A percentile compares a stretch with the other conserved stretches of the same genome.
Conservation (phyloP, 2,113 vertebrate species). For the Crotalus horridus region DNA sequence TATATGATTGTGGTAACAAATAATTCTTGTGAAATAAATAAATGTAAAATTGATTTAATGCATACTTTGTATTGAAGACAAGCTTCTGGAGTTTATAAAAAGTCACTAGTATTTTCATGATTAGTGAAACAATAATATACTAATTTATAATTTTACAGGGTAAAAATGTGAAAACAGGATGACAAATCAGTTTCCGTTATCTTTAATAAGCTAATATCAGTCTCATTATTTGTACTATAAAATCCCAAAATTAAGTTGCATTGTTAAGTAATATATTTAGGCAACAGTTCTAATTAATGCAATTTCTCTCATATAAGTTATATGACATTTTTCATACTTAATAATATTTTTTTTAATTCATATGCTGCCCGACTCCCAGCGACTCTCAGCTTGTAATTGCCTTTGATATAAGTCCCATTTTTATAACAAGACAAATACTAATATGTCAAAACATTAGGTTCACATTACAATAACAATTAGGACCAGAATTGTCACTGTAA, state of each 20-base stretch:
- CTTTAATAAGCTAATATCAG: not conserved
- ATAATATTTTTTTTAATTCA: not conserved
- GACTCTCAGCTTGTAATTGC: not conserved
- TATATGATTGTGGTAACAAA: not conserved
- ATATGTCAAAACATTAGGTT: not conserved
- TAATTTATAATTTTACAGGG: not conserved
- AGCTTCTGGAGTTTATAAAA: not conserved
- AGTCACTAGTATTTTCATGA: not conserved
- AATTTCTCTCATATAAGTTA: not conserved
- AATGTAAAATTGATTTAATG: not conserved
- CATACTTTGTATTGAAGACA: not conserved
- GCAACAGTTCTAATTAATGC: not conserved
- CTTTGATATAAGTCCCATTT: not conserved
- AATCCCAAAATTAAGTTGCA: not conserved
- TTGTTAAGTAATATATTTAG: not conserved
- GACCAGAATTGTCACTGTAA: not conserved
- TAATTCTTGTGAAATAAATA: not conserved
- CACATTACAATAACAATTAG: not conserved
- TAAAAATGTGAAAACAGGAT: not conserved
- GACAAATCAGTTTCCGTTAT: not conserved
- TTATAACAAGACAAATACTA: not conserved
- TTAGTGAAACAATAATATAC: not conserved
- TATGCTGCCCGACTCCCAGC: not conserved
- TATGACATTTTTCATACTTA: not conserved
- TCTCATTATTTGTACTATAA: not conserved